Base-by-base conservation (phyloP, 2,888 invertebrate species). In the Thymelicus acteon region DNA sequence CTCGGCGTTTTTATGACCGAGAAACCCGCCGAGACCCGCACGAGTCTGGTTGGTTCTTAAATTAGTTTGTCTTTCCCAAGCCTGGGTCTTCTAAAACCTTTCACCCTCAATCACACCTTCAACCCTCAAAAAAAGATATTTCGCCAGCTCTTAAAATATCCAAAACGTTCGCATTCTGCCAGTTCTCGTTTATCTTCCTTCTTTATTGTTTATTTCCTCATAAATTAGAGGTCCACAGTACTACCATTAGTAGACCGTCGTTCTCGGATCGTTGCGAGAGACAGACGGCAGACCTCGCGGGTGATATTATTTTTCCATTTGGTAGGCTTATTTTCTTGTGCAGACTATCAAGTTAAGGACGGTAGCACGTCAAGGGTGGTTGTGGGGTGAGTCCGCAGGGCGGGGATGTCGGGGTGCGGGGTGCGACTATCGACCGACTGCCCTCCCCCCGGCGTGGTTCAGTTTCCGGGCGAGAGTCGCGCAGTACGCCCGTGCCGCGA, bases 401-500 rank as follows among this genome's bases (percentile, higher is more conserved):
- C 86, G 89, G 91, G 89, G 88, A 83, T 78, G 76, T 85, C 82
- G 86, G 86, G 83, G 79, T 73, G 85, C 84, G 89, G 90, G 90
- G 91, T 82, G 88, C 86, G 87, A 91, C 92, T 95, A 95, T 95
- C 95, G 95, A 95, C 95, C 94, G 92, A 86, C 90, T 85, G 82
- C 91, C 94, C 94, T 91, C 94, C 95, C 94, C 94, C 93, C 94
- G 90, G 83, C 86, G 82, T 86, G 85, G 86, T 79, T 92, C 91
- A 93, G 93, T 93, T 92, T 92, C 93, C 93, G 95, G 95, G 93
- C 95, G 92, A 94, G 92, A 94, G 94, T 94, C 93, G 94, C 95
- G 95, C 94, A 94, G 92, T 91, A 89, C 94, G 94, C 95, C 92
- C 92, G 94, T 89, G 87, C 90, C 89, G 89, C 87, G 92, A 84